Base-by-base conservation (phyloP, 2,113 vertebrate genomes). In the Aptenodytes forsteri region DNA sequence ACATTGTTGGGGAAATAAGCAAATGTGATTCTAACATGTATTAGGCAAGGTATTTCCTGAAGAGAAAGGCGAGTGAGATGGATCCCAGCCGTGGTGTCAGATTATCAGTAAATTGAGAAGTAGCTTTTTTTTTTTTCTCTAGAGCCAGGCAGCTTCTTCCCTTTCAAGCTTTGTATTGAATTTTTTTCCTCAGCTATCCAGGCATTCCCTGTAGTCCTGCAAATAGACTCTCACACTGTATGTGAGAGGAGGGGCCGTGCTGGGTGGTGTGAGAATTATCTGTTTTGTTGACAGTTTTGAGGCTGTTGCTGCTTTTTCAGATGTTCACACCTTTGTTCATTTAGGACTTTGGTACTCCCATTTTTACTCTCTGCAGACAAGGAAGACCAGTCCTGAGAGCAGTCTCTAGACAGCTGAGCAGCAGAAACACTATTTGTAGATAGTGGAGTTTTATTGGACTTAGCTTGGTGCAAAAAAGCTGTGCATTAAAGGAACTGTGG, bases 71-170 rank as follows among this genome's bases (percentile, higher is more conserved):
- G 71, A 90, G 58, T 38, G 71, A 90, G 87, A 94, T 38, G 82
- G 82, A 83, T 77, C 26, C 66, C 87, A 93, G 96, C 46, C 0
- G 0, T 26, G 58, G 66, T 91, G 93, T 96, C 91, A 94, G 91
- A 73, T 96, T 95, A 96, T 91, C 87, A 89, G 95, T 89, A 95
- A 94, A 91, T 19, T 73, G 70, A 87, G 83, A 83, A 82, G 77
- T 44, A 86, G 50, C 5, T 84, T 47, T 72, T n/a, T 32, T 66
- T 66, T 66, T 22, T 64, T 86, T 16, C 77, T 79, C 29, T 22
- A 32, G 54, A 89, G 40, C 49, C 62, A 82, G 38, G 25, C 56
- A 79, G n/a, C 46, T 66, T 83, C 84, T 90, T 93, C 62, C 32
- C 66, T 96, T 77, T 95, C 81, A 87, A 44, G 46, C 46, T 80